phyloP scores from a whole-genome alignment of 2,113 vertebrate species.

The Sprattus sprattus region DNA sequence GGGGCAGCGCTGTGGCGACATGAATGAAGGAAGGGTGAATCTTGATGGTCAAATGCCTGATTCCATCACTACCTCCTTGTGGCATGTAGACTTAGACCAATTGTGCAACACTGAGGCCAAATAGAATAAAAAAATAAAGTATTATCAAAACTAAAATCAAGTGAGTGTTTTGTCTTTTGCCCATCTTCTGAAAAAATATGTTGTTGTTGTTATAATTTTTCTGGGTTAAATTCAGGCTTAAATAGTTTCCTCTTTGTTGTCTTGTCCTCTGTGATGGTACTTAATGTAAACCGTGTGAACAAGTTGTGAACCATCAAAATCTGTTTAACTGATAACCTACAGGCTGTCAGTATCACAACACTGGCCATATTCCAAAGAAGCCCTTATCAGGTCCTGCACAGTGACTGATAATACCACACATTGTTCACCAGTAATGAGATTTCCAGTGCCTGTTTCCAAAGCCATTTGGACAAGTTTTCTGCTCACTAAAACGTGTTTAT shows the following conservation, averaged over 20 bases:
- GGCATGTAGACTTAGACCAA: neutral
- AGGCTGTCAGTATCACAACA: neutral
- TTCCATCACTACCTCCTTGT: neutral
- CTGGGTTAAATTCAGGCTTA: no score
- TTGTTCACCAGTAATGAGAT: neutral
- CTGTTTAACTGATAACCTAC: neutral
- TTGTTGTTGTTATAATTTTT: no score
- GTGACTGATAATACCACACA: neutral
- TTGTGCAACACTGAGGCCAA: slow-evolving; percentile 2
- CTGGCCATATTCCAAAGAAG: neutral
- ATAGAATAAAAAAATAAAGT: neutral
- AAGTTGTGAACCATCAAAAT: neutral
- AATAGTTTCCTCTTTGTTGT: neutral
- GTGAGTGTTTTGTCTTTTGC: neutral
- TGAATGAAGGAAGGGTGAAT: neutral
- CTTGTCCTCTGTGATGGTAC: neutral
- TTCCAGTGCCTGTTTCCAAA: neutral
- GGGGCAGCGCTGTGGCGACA: neutral
- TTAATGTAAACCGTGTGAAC: neutral
- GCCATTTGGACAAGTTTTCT: neutral
- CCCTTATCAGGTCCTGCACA: neutral
- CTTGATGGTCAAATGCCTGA: neutral
- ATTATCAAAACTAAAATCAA: neutral
- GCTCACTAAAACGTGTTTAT: neutral
- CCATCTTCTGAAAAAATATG: neutral